These are phyloP conservation scores for Physocephala rufipes DNA, from an alignment of 2,888 invertebrate genomes.

Conservation along the genomic window DNA sequence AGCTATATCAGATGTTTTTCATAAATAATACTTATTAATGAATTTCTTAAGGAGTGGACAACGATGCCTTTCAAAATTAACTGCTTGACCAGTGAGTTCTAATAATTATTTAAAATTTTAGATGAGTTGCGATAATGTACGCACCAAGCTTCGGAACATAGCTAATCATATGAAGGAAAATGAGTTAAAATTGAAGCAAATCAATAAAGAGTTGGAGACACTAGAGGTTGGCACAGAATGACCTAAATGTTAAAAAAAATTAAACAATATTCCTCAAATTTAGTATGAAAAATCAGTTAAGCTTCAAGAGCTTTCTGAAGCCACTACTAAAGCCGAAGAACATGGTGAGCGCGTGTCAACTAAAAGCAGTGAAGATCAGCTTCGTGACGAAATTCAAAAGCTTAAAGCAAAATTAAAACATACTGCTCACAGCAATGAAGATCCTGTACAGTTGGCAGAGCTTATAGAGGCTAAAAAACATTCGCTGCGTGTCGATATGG, in stretches of 20 bases:
- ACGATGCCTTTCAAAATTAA: not conserved
- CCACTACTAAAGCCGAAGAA: conserved; percentile 49
- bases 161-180: conserved; percentile 40
- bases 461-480: conserved; percentile 65
- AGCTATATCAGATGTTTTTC: too few species aligned
- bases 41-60: too few species aligned
- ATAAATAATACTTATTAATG: too few species aligned
- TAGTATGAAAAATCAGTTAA: conserved; percentile 41
- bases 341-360: conserved; percentile 59
- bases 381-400: conserved; percentile 60
- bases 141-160: conserved; percentile 47
- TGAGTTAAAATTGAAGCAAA: conserved; percentile 42
- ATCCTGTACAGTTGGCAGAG: conserved; percentile 53
- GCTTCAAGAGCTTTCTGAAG: conserved; percentile 41
- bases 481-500: conserved; percentile 47
- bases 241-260: not conserved
- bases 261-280: not conserved
- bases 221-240: conserved; percentile 34
- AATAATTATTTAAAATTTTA: conserved; percentile 34
- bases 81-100: not conserved
- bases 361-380: conserved; percentile 62
- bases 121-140: conserved; percentile 46
- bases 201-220: conserved; percentile 38
- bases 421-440: conserved; percentile 53
- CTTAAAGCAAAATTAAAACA: conserved; percentile 57